phyloP scores from a whole-genome alignment of 2,113 vertebrate species.

The Pachyramphus minor region DNA sequence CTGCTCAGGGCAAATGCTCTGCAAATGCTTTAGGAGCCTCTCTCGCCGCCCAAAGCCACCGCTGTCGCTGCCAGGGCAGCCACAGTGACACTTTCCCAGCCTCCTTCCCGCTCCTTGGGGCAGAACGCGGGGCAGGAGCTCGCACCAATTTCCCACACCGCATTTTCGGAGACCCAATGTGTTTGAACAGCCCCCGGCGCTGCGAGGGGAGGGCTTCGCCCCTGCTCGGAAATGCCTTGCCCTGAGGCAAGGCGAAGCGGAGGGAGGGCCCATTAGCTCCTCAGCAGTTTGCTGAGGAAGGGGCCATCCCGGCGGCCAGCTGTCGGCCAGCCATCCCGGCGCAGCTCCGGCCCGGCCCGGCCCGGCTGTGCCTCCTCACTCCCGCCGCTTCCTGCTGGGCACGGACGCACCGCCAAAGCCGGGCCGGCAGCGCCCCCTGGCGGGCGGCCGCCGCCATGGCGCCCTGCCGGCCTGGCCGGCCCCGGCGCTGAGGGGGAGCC shows the following conservation, averaged over 20 bases:
- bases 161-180: accelerated
- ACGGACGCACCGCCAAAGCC: neutral
- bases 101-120: neutral
- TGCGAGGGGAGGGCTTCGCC: neutral
- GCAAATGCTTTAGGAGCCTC: neutral
- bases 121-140: neutral
- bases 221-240: no score
- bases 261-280: accelerated
- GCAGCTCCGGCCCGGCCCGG: neutral
- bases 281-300: neutral
- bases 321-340: accelerated
- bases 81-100: accelerated
- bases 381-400: neutral
- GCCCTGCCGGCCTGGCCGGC: accelerated
- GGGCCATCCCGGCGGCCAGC: accelerated
- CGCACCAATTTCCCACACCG: accelerated
- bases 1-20: neutral
- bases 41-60: no score
- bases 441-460: accelerated
- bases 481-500: accelerated
- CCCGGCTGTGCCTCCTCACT: neutral
- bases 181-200: accelerated
- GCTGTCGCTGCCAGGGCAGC: neutral
- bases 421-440: slow-evolving; percentile 59
- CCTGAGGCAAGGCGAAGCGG: no score